A percentile compares a stretch with the other conserved stretches of the same genome.
phyloP scores from a whole-genome alignment of 2,888 invertebrate genomes.

The Aethes cnicana region DNA sequence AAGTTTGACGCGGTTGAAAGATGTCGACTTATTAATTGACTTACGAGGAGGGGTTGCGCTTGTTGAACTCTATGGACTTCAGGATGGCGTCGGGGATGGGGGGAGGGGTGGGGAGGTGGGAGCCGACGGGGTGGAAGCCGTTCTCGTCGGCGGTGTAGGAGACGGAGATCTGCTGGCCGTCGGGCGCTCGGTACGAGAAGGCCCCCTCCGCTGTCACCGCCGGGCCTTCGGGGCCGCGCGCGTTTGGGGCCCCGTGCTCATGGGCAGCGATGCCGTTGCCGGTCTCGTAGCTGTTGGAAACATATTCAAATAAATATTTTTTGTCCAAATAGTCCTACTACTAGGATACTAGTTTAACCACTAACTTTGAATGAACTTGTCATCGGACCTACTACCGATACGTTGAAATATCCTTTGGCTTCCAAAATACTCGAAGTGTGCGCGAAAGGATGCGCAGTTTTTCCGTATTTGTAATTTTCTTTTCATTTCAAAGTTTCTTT shows the following conservation, averaged over 20 bases:
- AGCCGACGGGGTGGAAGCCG: slow-evolving; percentile 85
- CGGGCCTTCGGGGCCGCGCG: slow-evolving; percentile 78
- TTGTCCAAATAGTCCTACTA: no score
- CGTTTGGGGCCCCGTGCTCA: slow-evolving; percentile 82
- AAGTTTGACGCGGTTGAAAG: no score
- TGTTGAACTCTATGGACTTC: slow-evolving; percentile 77
- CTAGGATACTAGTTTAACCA: no score
- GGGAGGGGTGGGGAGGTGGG: slow-evolving; percentile 84
- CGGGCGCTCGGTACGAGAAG: slow-evolving; percentile 86
- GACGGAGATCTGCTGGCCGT: slow-evolving; percentile 84
- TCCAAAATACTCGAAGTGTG: no score
- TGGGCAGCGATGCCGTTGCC: slow-evolving; percentile 85
- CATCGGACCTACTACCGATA: no score
- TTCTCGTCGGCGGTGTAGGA: slow-evolving; percentile 88
- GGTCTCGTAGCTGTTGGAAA: slow-evolving; percentile 81
- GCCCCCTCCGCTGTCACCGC: slow-evolving; percentile 84
- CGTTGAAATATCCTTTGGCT: no score
- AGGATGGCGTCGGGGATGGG: slow-evolving; percentile 78
- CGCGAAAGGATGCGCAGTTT: no score
- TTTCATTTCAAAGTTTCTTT: no score
- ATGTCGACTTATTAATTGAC: slow-evolving; percentile 43
- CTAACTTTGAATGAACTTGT: no score
- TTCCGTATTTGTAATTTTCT: no score
- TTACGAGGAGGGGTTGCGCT: slow-evolving; percentile 72
- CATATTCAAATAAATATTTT: neutral